Evolutionary conservation across 2,113 vertebrate species (phyloP), one percentile per base, ranked within the genome.

Genomic region (Crotophaga sulcirostris): DNA sequence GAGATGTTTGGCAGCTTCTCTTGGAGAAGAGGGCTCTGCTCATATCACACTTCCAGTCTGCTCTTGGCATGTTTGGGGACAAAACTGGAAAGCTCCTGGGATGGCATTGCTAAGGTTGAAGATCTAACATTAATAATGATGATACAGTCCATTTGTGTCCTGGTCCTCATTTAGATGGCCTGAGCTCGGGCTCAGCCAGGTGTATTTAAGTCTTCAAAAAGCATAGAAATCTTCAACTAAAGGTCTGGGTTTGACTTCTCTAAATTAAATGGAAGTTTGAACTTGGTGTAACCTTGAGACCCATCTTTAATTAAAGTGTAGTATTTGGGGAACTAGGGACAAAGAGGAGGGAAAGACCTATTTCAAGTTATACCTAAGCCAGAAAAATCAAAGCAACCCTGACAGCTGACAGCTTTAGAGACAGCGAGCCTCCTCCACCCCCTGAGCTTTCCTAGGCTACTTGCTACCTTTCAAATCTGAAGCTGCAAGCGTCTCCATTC

Each of bases 191-290:
- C 51, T 84, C 64, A 59, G 52, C 69, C 77, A 91, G 81, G 77
- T 87, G 69, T 55, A 72, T 19, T 69, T 56, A 95, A 81, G 47
- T 44, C 64, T 90, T 83, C 75, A 90, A 93, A 94, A 88, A 85
- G 40, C 60, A 74, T 0, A 45, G 60, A 93, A 92, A 94, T 63
- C 73, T 19, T 68, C 85, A 88, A 67, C 73, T 63, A n/a, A 52
- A 77, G 31, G 49, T 68, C 52, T 68, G 69, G 11, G 47, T 60
- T 77, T 78, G 86, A 95, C 68, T 52, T 72, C 24, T 15, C 69
- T 70, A 42, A 55, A 87, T 68, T 36, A 10, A 10, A 75, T 10
- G 1, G 42, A 91, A 78, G 60, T 69, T 64, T 94, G 83, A 90
- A 90, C 85, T 92, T 72, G 56, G 31, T 10, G 34, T 77, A 90